Evolutionary conservation across 2,797 vertebrate species (phyloP).

Genomic region (Sebastolobus alascanus): DNA sequence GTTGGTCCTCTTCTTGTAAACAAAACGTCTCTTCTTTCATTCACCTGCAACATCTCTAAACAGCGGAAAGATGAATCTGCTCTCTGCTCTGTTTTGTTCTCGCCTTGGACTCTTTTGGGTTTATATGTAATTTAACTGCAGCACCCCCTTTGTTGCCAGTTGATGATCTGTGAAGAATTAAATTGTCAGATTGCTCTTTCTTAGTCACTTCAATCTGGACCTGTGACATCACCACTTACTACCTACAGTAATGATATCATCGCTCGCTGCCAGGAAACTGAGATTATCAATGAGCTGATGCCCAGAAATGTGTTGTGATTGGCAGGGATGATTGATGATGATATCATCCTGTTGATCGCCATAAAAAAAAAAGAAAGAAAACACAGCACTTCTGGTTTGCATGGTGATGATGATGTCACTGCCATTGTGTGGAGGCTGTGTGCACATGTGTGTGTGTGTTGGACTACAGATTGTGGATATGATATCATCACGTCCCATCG

Average conservation of each 20-base stretch:
- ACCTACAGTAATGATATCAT: slow-evolving; percentile 57
- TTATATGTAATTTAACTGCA: neutral
- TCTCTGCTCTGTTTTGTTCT: neutral
- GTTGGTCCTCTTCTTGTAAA: neutral
- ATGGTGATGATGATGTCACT: slow-evolving; percentile 30
- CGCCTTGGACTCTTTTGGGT: neutral
- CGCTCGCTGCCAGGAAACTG: slow-evolving; percentile 53
- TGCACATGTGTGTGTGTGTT: slow-evolving; percentile 6
- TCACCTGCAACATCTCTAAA: neutral
- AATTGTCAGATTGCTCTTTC: neutral
- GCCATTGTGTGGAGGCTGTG: slow-evolving; percentile 21
- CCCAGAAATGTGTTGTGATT: slow-evolving; percentile 44
- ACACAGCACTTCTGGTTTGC: slow-evolving; percentile 11
- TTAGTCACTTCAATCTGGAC: slow-evolving; percentile 41
- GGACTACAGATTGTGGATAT: slow-evolving; percentile 26
- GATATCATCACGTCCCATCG: slow-evolving; percentile 25
- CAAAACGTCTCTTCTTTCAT: neutral
- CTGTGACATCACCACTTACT: slow-evolving; percentile 76
- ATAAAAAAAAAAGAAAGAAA: neutral
- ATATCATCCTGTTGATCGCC: slow-evolving; percentile 40
- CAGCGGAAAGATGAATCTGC: neutral
- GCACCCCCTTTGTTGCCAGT: neutral
- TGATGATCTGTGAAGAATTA: slow-evolving; percentile 37
- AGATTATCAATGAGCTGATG: slow-evolving; percentile 25
- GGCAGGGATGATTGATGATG: slow-evolving; percentile 44